Evolutionary conservation across 2,113 vertebrate genomes (phyloP), one percentile per base, ranked within the genome.

Genomic region (Actinemys pallida): DNA sequence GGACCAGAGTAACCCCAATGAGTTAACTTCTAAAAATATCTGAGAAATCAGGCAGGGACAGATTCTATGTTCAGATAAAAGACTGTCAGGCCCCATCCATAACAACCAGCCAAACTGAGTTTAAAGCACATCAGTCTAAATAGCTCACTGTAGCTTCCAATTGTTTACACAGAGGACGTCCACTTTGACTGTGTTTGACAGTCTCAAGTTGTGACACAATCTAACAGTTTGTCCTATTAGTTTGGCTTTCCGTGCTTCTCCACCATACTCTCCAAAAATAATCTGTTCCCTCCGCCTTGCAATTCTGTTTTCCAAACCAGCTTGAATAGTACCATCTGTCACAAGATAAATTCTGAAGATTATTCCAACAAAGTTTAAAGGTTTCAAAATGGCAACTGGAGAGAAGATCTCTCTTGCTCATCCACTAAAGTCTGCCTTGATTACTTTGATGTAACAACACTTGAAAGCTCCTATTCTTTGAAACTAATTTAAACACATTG

Each of bases 401-500:
- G 82, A 91, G 57, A 86, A 93, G 62, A 91, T 94, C 89, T 97
- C 93, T 96, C 95, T 92, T 93, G 83, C 52, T 91, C 96, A 96
- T 94, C 95, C 25, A 87, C 84, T 95, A 94, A 93, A 98, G 98
- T 96, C 86, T 96, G 97, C 97, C 97, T 97, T 98, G 97, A 98
- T 95, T 97, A 98, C 96, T 98, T 97, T 98, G 98, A 98, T 98
- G 97, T 98, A 98, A 98, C 98, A 97, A 98, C 97, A 98, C 96
- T 98, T 98, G 98, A 98, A 98, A 98, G 98, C 97, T 98, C 97
- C 98, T 98, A 98, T 98, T 98, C 98, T 98, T 98, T 98, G 98
- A 99, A 98, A 98, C 98, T 98, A 98, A 98, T 98, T 98, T 98
- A 98, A 98, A 98, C 97, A 98, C 98, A 98, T 82, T 97, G 98